Evolutionary conservation across 2,888 invertebrate genomes (phyloP).

Genomic region (Lepidonotus clava): DNA sequence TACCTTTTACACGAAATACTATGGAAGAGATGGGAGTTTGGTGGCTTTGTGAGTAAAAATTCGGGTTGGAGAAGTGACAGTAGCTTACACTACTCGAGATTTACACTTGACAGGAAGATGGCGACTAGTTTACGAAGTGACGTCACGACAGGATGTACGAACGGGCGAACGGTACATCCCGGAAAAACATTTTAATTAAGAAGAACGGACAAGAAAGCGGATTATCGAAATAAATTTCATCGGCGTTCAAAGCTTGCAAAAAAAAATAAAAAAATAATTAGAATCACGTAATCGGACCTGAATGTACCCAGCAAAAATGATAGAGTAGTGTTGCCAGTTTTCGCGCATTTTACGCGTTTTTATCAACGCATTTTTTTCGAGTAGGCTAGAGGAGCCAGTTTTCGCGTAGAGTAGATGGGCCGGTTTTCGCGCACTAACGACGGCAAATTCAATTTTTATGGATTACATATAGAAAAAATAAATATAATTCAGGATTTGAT

Average conservation of each 20-base stretch:
- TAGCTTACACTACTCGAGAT: neutral
- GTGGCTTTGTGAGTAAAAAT: neutral
- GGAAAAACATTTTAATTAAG: neutral
- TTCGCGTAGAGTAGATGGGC: too few relatives aligned
- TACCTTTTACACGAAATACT: neutral
- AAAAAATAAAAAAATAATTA: neutral
- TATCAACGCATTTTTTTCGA: too few relatives aligned
- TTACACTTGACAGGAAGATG: conserved; percentile 53
- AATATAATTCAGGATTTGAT: too few relatives aligned
- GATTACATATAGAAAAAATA: too few relatives aligned
- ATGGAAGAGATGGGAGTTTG: neutral
- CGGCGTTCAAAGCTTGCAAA: neutral
- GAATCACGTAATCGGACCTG: neutral
- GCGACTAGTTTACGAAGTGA: conserved; percentile 56
- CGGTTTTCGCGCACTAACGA: too few relatives aligned
- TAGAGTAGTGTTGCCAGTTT: too few relatives aligned
- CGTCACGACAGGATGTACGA: conserved; percentile 18
- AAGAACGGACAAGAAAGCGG: neutral
- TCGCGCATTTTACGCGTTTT: too few relatives aligned
- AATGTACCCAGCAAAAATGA: too few relatives aligned
- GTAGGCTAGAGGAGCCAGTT: too few relatives aligned
- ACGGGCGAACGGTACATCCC: neutral
- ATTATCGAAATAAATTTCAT: neutral
- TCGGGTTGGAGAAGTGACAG: conserved; percentile 19
- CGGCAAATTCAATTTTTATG: too few relatives aligned